These are phyloP conservation scores for Chloromyia formosa DNA, from an alignment of 2,888 invertebrate species.

Conservation along the genomic window DNA sequence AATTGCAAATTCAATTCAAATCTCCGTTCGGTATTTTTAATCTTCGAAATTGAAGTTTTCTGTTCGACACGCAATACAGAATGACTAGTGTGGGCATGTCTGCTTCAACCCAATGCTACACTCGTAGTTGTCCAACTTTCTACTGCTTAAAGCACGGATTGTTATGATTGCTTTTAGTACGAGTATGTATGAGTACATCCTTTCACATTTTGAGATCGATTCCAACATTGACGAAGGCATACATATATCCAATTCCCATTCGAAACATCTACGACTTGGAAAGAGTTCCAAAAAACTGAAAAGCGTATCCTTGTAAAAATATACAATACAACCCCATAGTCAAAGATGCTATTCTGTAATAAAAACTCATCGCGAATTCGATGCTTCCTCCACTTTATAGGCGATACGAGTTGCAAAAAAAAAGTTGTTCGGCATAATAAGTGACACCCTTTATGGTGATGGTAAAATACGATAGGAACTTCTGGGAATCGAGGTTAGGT, in stretches of 20 bases:
- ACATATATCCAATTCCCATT: not conserved
- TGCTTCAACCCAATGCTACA: not conserved
- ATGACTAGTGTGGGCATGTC: slow-evolving; percentile 4
- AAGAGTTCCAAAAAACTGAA: not conserved
- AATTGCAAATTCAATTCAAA: slow-evolving; percentile 46
- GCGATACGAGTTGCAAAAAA: not conserved
- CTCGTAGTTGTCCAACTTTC: not conserved
- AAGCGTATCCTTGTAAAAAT: not conserved
- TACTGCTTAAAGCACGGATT: not conserved
- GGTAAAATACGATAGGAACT: slow-evolving; percentile 16
- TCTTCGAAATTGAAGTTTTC: slow-evolving; percentile 45
- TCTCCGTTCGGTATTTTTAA: slow-evolving; percentile 45
- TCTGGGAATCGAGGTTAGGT: not conserved
- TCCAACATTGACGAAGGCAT: no score
- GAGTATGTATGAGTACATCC: not conserved
- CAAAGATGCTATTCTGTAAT: not conserved
- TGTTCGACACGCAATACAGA: slow-evolving; percentile 19
- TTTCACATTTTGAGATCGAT: not conserved
- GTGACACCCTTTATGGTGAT: slow-evolving; percentile 25
- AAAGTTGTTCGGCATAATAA: not conserved
- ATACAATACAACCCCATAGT: not conserved
- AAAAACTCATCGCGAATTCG: not conserved
- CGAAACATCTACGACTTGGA: not conserved
- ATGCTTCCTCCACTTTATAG: not conserved
- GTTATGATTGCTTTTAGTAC: not conserved